These are phyloP conservation scores for Coccyzus lansbergi DNA, from an alignment of 2,797 vertebrate genomes.

Conservation along the genomic window DNA sequence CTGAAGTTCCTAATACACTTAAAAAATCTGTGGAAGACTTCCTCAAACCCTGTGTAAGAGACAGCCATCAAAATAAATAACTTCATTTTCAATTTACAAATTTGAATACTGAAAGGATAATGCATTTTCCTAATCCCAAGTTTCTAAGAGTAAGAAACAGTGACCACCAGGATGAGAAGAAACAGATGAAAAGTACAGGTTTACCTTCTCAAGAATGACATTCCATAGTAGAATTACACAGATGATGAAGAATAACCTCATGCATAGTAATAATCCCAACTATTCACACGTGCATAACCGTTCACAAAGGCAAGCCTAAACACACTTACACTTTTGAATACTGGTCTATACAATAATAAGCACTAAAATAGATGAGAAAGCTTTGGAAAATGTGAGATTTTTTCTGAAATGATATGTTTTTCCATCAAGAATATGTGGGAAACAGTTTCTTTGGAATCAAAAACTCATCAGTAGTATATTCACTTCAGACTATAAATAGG, in stretches of 20 bases:
- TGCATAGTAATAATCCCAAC: neutral
- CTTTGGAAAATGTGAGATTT: neutral
- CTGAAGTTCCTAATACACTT: neutral
- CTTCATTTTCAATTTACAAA: slow-evolving; percentile 21
- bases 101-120: neutral
- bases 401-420: neutral
- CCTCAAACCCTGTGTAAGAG: neutral
- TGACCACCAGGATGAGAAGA: neutral
- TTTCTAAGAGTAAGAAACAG: neutral
- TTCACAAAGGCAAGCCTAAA: neutral
- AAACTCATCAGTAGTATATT: neutral
- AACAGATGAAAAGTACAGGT: neutral
- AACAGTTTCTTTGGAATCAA: neutral
- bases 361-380: neutral
- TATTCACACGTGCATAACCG: neutral
- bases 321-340: neutral
- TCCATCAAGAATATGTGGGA: neutral
- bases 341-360: neutral
- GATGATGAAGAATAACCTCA: neutral
- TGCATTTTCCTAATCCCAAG: neutral
- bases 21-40: neutral
- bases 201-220: neutral
- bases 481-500: neutral
- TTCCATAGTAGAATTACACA: neutral
- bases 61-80: neutral